phyloP scores from a whole-genome alignment of 2,888 invertebrate species.

The Agrochola litura region DNA sequence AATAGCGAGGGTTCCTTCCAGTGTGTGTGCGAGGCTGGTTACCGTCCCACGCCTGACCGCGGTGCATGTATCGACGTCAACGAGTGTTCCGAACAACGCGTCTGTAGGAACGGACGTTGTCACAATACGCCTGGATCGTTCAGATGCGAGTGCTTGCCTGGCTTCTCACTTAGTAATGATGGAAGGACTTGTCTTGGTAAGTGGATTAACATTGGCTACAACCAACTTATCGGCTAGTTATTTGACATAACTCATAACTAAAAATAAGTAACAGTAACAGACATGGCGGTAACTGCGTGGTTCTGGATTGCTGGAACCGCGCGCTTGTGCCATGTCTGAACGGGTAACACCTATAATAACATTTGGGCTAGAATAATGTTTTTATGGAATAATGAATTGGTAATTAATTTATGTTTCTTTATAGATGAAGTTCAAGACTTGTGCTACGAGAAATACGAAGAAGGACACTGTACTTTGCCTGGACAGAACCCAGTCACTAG shows the following conservation, averaged over 20 bases:
- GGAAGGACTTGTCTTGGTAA: conserved; percentile 94
- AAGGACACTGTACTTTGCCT: conserved; percentile 94
- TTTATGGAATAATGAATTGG: not conserved
- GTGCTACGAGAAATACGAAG: conserved; percentile 95
- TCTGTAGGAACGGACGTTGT: conserved; percentile 95
- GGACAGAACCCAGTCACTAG: conserved; percentile 94
- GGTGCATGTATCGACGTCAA: conserved; percentile 88
- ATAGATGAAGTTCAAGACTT: conserved; percentile 95
- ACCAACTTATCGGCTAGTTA: not conserved
- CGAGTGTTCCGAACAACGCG: conserved; percentile 93
- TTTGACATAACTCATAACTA: not conserved
- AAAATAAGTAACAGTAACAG: not conserved
- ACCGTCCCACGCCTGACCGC: conserved; percentile 90
- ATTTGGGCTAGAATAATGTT: not conserved
- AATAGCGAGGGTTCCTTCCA: conserved; percentile 96
- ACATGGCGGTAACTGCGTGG: not conserved
- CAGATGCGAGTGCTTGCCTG: conserved; percentile 94
- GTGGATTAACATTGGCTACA: conserved; percentile 1
- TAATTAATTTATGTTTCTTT: conserved; percentile 53
- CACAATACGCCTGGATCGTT: conserved; percentile 95
- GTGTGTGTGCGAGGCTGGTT: conserved; percentile 95
- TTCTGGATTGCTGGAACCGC: not conserved
- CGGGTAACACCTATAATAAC: not conserved
- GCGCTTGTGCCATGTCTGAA: not conserved
- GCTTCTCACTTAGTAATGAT: conserved; percentile 94